These are phyloP conservation scores for Melitaea athalia DNA, from an alignment of 2,888 invertebrate species.

Conservation along the genomic window DNA sequence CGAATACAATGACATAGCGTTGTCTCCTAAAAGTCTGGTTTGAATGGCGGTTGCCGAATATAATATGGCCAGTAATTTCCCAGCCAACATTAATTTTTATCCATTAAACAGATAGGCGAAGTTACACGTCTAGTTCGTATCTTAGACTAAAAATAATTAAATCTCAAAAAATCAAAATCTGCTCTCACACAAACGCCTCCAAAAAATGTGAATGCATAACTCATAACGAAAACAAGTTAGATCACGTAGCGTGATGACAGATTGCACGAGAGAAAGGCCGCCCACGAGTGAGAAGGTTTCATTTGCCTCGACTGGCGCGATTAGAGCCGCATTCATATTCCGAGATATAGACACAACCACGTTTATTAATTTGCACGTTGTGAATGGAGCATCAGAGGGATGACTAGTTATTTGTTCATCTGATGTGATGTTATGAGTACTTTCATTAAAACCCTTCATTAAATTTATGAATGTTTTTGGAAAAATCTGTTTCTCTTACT, in stretches of 20 bases:
- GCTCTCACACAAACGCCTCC: not conserved
- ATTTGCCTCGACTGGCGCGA: constrained; percentile 13
- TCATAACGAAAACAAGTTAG: not conserved
- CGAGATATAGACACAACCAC: constrained; percentile 12
- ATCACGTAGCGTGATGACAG: constrained; percentile 7
- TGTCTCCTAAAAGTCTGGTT: too few species aligned
- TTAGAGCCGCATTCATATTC: constrained; percentile 9
- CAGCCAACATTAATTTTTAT: too few species aligned
- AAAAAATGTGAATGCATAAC: not conserved
- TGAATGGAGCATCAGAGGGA: constrained; percentile 9
- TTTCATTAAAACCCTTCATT: too few species aligned
- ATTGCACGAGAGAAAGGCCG: not conserved
- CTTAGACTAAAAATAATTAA: not conserved
- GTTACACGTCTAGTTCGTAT: too few species aligned
- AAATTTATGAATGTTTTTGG: too few species aligned
- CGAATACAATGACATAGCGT: too few species aligned
- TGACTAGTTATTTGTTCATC: constrained; percentile 10
- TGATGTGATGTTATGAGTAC: not conserved
- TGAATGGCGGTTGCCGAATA: too few species aligned
- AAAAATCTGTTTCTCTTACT: not conserved
- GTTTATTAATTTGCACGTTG: constrained; percentile 20
- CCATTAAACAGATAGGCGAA: too few species aligned
- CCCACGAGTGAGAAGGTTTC: constrained; percentile 19
- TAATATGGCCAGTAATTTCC: too few species aligned
- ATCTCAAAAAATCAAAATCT: not conserved